These are phyloP conservation scores for Lochmaea crataegi DNA, from an alignment of 2,888 invertebrate species.

Conservation along the genomic window DNA sequence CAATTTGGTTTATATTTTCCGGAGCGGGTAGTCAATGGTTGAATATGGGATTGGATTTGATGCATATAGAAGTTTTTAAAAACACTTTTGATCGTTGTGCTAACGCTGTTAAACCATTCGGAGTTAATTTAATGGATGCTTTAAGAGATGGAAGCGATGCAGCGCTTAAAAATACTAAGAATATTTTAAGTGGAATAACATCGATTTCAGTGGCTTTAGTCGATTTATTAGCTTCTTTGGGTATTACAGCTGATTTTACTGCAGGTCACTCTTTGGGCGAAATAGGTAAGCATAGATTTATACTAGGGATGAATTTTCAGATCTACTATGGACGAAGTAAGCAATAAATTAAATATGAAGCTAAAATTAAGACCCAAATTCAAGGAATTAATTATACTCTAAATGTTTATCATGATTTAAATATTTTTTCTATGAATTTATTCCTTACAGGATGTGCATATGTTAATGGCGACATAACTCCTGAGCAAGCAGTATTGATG, in stretches of 20 bases:
- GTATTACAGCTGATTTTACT: constrained; percentile 88
- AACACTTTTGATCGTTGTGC: constrained; percentile 68
- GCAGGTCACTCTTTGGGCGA: constrained; percentile 94
- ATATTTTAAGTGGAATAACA: constrained; percentile 71
- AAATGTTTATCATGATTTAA: too few species aligned
- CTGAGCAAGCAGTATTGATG: constrained; percentile 71
- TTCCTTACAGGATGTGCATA: constrained; percentile 68
- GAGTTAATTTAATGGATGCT: constrained; percentile 67
- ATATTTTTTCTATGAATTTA: not conserved
- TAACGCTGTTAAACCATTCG: constrained; percentile 66
- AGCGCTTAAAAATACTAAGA: constrained; percentile 66
- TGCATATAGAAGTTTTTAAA: constrained; percentile 70
- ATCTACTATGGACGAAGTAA: too few species aligned
- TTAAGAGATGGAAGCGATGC: constrained; percentile 62
- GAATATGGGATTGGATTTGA: constrained; percentile 72
- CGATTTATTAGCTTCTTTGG: constrained; percentile 79
- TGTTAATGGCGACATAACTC: constrained; percentile 72
- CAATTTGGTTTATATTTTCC: constrained; percentile 75
- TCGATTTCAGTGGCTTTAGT: constrained; percentile 80
- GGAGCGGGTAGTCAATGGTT: constrained; percentile 77
- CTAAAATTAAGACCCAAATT: too few species aligned
- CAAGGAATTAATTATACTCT: too few species aligned
- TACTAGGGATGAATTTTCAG: too few species aligned
- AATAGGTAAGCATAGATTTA: constrained; percentile 66
- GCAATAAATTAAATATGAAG: too few species aligned